Percentiles rank a stretch among this genome's conserved stretches.
phyloP scores from a whole-genome alignment of 2,113 vertebrate genomes.

The Callopanchax toddi region DNA sequence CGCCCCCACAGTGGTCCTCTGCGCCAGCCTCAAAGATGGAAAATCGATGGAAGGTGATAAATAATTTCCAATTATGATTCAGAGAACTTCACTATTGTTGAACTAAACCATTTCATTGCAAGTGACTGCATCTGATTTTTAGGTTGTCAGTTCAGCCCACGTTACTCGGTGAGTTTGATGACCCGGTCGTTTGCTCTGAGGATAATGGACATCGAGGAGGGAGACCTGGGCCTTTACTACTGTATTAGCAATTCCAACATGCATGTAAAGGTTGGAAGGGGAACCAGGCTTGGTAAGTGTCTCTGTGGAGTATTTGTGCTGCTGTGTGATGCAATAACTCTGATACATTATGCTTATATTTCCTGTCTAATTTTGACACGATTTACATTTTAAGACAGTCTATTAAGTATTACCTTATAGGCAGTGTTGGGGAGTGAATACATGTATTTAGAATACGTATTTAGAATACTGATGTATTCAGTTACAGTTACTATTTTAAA shows the following conservation, averaged over 20 bases:
- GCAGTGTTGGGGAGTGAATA: no score
- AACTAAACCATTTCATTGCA: background rate
- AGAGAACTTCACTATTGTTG: no score
- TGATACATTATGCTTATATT: background rate
- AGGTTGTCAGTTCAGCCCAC: slow-evolving; percentile 19
- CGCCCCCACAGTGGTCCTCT: slow-evolving; percentile 31
- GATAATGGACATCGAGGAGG: slow-evolving; percentile 6
- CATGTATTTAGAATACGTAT: no score
- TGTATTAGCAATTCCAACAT: slow-evolving; percentile 32
- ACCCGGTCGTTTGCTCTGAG: slow-evolving; percentile 33
- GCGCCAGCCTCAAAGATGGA: slow-evolving; percentile 13
- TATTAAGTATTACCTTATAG: no score
- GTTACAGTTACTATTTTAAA: no score
- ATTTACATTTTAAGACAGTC: no score
- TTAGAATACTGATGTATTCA: no score
- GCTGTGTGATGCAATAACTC: background rate
- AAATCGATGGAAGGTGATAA: background rate
- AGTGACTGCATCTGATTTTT: background rate
- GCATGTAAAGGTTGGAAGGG: slow-evolving; percentile 7
- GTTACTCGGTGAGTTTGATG: slow-evolving; percentile 1
- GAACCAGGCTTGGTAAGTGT: slow-evolving; percentile 32
- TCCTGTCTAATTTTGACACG: no score
- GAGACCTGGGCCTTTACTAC: slow-evolving; percentile 52
- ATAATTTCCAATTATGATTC: background rate
- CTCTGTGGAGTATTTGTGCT: no score